A percentile compares a stretch with the other conserved stretches of the same genome.
Conservation (phyloP, 2,113 vertebrate species). For the Passer domesticus region DNA sequence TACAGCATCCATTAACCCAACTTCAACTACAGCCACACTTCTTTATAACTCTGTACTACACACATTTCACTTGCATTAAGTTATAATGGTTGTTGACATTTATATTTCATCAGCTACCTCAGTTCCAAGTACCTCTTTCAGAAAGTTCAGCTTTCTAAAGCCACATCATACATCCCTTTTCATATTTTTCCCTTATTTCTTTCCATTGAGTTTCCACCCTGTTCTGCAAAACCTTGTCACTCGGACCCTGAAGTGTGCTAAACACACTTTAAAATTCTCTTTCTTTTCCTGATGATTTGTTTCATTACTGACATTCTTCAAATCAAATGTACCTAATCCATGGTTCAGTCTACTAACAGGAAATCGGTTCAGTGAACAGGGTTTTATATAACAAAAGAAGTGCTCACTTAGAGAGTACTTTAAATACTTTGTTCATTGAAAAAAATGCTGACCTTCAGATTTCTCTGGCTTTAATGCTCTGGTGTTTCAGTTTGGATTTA, state of each 20-base stretch:
- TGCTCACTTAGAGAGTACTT: conserved; percentile 72
- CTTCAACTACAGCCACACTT: not conserved
- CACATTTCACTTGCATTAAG: not conserved
- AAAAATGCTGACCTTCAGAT: conserved; percentile 69
- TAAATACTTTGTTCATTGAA: conserved; percentile 70
- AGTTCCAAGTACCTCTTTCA: not conserved
- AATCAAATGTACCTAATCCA: conserved; percentile 76
- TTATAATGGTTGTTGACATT: not conserved
- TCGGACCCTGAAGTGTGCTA: conserved; percentile 37
- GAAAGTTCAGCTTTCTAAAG: conserved; percentile 21
- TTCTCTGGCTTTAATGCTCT: conserved; percentile 68
- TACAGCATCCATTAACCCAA: not conserved
- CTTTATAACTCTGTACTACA: not conserved
- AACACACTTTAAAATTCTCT: conserved; percentile 54
- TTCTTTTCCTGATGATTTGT: conserved; percentile 70
- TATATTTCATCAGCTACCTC: not conserved
- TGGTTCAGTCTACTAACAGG: conserved; percentile 71
- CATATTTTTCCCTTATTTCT: conserved; percentile 29
- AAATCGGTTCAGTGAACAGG: conserved; percentile 72
- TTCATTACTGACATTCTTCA: conserved; percentile 76
- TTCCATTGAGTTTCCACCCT: conserved; percentile 42
- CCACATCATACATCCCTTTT: conserved; percentile 39
- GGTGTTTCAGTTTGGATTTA: conserved; percentile 75
- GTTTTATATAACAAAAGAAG: conserved; percentile 75
- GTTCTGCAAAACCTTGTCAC: conserved; percentile 7